These are phyloP conservation scores for Drosophila mettleri DNA, from an alignment of 2,888 invertebrate genomes.

Conservation along the genomic window DNA sequence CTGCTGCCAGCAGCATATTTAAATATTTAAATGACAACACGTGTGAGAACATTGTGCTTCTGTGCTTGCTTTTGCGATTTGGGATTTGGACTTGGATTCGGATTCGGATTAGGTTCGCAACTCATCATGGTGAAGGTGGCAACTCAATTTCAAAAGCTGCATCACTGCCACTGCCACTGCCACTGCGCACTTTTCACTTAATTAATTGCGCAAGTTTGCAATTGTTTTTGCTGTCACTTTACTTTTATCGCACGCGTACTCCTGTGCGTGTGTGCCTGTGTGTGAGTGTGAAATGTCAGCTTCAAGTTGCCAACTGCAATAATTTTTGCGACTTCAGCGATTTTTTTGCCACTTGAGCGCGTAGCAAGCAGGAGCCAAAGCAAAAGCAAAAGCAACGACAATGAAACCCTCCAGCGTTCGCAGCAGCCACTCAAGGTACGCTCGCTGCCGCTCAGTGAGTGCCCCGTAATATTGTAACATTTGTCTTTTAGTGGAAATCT, in stretches of 20 bases:
- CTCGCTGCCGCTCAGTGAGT: slow-evolving; percentile 33
- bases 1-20: slow-evolving; percentile 70
- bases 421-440: slow-evolving; percentile 73
- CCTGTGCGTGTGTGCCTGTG: slow-evolving; percentile 31
- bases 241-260: slow-evolving; percentile 72
- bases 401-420: slow-evolving; percentile 60
- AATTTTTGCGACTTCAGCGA: slow-evolving; percentile 79
- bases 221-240: slow-evolving; percentile 78
- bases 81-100: slow-evolving; percentile 16
- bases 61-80: slow-evolving; percentile 27
- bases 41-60: slow-evolving; percentile 72
- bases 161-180: slow-evolving; percentile 42
- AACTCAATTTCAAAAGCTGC: slow-evolving; percentile 56
- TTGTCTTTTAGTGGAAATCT: slow-evolving; percentile 78
- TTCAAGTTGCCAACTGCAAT: slow-evolving; percentile 78
- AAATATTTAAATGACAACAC: slow-evolving; percentile 76
- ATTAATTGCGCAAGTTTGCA: slow-evolving; percentile 78
- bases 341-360: slow-evolving; percentile 78
- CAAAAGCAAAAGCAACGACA: slow-evolving; percentile 12
- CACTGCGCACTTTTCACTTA: slow-evolving; percentile 76
- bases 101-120: slow-evolving; percentile 31
- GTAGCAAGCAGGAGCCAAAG: slow-evolving; percentile 41
- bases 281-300: slow-evolving; percentile 64
- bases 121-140: slow-evolving; percentile 44
- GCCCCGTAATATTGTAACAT: slow-evolving; percentile 75